Percentiles rank a stretch among this genome's conserved stretches.
phyloP scores from a whole-genome alignment of 2,797 vertebrate species.

The Momotus momota region DNA sequence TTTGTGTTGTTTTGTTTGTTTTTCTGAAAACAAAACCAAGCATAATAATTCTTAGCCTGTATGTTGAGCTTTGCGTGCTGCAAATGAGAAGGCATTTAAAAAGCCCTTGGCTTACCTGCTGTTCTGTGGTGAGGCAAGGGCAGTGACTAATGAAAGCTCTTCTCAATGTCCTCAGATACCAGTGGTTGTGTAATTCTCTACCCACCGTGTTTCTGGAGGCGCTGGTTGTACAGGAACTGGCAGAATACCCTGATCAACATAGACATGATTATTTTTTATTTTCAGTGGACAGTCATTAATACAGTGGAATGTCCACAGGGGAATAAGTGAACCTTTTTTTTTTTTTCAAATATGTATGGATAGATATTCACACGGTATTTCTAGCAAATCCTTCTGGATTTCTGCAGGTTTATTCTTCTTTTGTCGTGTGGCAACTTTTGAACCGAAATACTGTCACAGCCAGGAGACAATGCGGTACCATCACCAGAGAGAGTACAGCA shows the following conservation, averaged over 20 bases:
- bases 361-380: rapidly evolving
- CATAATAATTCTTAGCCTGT: background rate
- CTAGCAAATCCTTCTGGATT: background rate
- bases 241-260: background rate
- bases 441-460: background rate
- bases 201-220: background rate
- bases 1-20: background rate
- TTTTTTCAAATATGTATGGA: background rate
- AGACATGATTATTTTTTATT: background rate
- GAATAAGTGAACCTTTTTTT: background rate
- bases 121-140: background rate
- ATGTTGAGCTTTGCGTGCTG: background rate
- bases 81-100: background rate
- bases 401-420: background rate
- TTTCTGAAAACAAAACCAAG: background rate
- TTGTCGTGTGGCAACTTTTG: background rate
- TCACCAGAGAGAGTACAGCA: background rate
- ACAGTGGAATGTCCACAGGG: background rate
- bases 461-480: background rate
- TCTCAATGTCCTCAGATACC: background rate
- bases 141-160: background rate
- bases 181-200: background rate
- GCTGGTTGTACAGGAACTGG: background rate
- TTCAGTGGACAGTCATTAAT: background rate
- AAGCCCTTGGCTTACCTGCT: background rate